Percentiles rank a stretch among this genome's conserved stretches.
Conservation (phyloP, 2,888 invertebrate genomes). For the Magallana nippona region DNA sequence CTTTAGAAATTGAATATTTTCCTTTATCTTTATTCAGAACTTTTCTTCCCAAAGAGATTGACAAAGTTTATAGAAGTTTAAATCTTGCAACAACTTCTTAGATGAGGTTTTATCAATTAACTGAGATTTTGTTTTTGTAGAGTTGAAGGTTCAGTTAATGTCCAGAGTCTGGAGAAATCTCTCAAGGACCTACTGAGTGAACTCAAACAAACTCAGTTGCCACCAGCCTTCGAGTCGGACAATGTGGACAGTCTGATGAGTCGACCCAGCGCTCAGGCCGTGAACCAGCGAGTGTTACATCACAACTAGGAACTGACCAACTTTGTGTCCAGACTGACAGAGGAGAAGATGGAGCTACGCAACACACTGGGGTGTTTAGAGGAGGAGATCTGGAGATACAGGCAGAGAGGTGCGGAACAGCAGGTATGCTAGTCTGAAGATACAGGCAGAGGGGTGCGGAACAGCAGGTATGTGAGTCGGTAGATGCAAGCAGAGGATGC, state of each 20-base stretch:
- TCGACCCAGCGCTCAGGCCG: slow-evolving; percentile 46
- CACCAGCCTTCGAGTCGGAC: too few species aligned
- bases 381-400: slow-evolving; percentile 25
- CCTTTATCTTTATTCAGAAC: too few species aligned
- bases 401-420: neutral
- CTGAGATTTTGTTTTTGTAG: slow-evolving; percentile 14
- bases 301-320: slow-evolving; percentile 75
- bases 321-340: slow-evolving; percentile 68
- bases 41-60: too few species aligned
- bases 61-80: too few species aligned
- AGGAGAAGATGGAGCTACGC: slow-evolving; percentile 74
- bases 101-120: neutral
- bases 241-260: too few species aligned
- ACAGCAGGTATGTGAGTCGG: neutral
- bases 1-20: too few species aligned
- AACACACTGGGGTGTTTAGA: slow-evolving; percentile 58
- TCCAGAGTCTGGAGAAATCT: slow-evolving; percentile 14
- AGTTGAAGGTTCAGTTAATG: slow-evolving; percentile 49
- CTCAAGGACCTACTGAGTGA: too few species aligned
- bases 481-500: too few species aligned
- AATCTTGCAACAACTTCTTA: too few species aligned
- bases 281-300: slow-evolving; percentile 71
- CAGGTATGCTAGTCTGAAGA: neutral
- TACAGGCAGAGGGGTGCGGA: neutral
- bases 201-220: too few species aligned